Percentiles rank a stretch among this genome's conserved stretches.
phyloP scores from a whole-genome alignment of 2,888 invertebrate genomes.

The Fragum fragum region DNA sequence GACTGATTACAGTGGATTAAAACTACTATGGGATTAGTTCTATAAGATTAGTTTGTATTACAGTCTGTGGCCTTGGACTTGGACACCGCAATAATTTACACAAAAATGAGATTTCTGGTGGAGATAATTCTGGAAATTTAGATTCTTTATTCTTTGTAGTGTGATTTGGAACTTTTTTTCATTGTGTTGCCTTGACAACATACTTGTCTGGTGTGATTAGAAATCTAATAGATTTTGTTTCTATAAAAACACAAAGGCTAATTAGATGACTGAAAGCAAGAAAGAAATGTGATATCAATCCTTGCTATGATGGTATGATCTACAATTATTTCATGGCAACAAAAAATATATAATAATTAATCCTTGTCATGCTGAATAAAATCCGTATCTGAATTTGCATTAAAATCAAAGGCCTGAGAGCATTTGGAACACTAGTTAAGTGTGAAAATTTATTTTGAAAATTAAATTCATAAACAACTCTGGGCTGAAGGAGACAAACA shows the following conservation, averaged over 20 bases:
- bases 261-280: neutral
- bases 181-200: neutral
- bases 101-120: neutral
- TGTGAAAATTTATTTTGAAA: no score
- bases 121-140: neutral
- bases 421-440: no score
- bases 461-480: no score
- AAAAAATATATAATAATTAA: no score
- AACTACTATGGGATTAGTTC: neutral
- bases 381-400: no score
- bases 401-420: no score
- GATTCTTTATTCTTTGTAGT: neutral
- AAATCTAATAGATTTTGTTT: neutral
- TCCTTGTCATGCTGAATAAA: no score
- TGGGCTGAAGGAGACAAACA: no score
- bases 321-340: no score
- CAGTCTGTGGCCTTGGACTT: neutral
- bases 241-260: neutral
- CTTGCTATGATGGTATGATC: no score
- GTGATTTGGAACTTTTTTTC: neutral
- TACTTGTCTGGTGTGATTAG: neutral
- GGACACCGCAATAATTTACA: neutral
- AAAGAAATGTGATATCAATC: no score
- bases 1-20: neutral
- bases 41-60: neutral